A percentile compares a stretch with the other conserved stretches of the same genome.
These are phyloP conservation scores for Bombyx mori DNA, from an alignment of 1,140 invertebrate genomes.

Conservation along the genomic window DNA sequence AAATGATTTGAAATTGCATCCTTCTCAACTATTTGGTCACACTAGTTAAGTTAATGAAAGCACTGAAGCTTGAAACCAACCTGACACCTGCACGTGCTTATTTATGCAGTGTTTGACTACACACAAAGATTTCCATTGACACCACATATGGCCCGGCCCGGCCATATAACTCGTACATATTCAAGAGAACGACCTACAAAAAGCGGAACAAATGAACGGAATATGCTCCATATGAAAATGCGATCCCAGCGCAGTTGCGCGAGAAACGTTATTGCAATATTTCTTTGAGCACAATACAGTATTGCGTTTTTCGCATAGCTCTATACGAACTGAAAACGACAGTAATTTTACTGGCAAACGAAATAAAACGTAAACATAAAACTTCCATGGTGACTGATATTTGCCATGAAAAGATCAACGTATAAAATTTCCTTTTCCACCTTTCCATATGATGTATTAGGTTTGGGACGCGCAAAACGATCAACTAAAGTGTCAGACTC, in stretches of 20 bases:
- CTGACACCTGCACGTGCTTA: not conserved
- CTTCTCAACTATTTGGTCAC: too few species aligned
- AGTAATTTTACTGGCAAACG: constrained; percentile 13
- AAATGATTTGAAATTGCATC: too few species aligned
- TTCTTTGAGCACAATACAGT: constrained; percentile 30
- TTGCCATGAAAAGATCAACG: not conserved
- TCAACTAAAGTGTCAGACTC: not conserved
- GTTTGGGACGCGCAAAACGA: too few species aligned
- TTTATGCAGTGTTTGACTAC: not conserved
- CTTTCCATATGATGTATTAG: too few species aligned
- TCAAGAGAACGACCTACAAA: constrained; percentile 7
- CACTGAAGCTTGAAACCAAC: not conserved
- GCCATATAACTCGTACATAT: not conserved
- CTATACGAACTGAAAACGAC: not conserved
- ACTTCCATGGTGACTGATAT: not conserved
- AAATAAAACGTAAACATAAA: constrained; percentile 1
- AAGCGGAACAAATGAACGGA: constrained; percentile 23
- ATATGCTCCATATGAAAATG: constrained; percentile 26
- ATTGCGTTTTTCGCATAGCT: constrained; percentile 17
- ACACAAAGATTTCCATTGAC: not conserved
- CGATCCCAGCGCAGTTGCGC: constrained; percentile 24
- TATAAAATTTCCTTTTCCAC: not conserved
- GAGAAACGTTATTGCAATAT: constrained; percentile 23
- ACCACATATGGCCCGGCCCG: not conserved
- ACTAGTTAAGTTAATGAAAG: too few species aligned